Evolutionary conservation across 2,888 invertebrate species (phyloP).

Genomic region (Phyllotreta striolata): DNA sequence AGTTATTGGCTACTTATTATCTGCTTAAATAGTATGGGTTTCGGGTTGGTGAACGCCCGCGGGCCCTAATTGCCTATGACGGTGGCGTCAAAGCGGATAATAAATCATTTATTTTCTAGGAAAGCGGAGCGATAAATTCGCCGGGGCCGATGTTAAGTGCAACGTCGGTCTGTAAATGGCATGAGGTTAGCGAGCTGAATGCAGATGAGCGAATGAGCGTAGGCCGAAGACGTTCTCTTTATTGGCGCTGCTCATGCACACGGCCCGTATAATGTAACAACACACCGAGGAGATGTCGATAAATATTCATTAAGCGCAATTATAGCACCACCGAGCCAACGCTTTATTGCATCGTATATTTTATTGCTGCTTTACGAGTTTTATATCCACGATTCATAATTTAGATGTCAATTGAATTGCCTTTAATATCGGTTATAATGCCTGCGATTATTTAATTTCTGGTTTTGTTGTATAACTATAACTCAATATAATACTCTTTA

Average conservation of each 20-base stretch:
- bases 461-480: too few species aligned
- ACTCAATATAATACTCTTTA: too few species aligned
- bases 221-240: conserved; percentile 56
- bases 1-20: too few species aligned
- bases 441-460: too few species aligned
- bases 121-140: conserved; percentile 57
- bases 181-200: conserved; percentile 58
- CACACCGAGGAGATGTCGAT: conserved; percentile 57
- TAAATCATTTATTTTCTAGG: conserved; percentile 55
- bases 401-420: conserved; percentile 36
- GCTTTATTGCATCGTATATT: conserved; percentile 62
- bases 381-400: conserved; percentile 36
- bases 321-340: conserved; percentile 61
- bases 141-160: conserved; percentile 53
- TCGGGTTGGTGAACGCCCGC: too few species aligned
- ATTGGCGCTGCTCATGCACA: conserved; percentile 57
- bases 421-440: conserved; percentile 26
- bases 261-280: conserved; percentile 54
- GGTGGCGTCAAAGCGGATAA: conserved; percentile 32
- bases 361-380: conserved; percentile 60
- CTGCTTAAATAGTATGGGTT: too few species aligned
- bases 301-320: conserved; percentile 63
- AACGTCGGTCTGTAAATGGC: conserved; percentile 59
- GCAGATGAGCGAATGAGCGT: conserved; percentile 60
- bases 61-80: too few species aligned